Conservation (phyloP, 2,888 invertebrate genomes). For the Apamea monoglypha region DNA sequence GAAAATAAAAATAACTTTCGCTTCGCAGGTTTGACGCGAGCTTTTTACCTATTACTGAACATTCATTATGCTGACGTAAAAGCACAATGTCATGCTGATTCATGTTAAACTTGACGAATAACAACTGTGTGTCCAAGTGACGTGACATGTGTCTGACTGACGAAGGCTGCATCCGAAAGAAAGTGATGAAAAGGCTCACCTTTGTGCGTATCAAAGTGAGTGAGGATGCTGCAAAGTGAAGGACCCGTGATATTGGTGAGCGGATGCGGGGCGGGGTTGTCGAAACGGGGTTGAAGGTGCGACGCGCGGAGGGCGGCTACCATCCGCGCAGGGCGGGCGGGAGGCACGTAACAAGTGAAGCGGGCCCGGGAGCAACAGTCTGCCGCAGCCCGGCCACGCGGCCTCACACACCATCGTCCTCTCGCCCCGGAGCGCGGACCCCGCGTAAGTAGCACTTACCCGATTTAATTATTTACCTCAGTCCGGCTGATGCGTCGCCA, state of each 20-base stretch:
- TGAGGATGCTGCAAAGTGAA: slow-evolving; percentile 85
- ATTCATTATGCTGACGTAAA: slow-evolving; percentile 44
- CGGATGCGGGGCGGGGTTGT: slow-evolving; percentile 83
- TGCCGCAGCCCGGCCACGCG: slow-evolving; percentile 90
- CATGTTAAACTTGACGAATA: slow-evolving; percentile 31
- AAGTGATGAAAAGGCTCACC: slow-evolving; percentile 63
- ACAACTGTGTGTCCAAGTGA: slow-evolving; percentile 26
- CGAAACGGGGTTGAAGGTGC: slow-evolving; percentile 73
- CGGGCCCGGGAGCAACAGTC: slow-evolving; percentile 90
- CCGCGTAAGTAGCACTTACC: slow-evolving; percentile 85
- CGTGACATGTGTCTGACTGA: slow-evolving; percentile 56
- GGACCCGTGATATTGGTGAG: slow-evolving; percentile 85
- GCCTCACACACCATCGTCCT: slow-evolving; percentile 82
- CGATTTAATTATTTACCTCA: slow-evolving; percentile 77
- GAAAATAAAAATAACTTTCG: slow-evolving; percentile 42
- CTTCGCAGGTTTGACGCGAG: slow-evolving; percentile 23
- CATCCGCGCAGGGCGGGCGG: slow-evolving; percentile 83
- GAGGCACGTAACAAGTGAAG: slow-evolving; percentile 90
- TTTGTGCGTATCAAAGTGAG: slow-evolving; percentile 78
- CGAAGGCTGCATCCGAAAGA: slow-evolving; percentile 60
- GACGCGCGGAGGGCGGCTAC: slow-evolving; percentile 73
- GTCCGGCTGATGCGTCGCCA: slow-evolving; percentile 62
- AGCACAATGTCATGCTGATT: slow-evolving; percentile 33
- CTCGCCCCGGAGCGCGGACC: slow-evolving; percentile 77
- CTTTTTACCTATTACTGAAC: slow-evolving; percentile 26